Evolutionary conservation across 2,888 invertebrate species (phyloP).

Genomic region (Lithodes maja): DNA sequence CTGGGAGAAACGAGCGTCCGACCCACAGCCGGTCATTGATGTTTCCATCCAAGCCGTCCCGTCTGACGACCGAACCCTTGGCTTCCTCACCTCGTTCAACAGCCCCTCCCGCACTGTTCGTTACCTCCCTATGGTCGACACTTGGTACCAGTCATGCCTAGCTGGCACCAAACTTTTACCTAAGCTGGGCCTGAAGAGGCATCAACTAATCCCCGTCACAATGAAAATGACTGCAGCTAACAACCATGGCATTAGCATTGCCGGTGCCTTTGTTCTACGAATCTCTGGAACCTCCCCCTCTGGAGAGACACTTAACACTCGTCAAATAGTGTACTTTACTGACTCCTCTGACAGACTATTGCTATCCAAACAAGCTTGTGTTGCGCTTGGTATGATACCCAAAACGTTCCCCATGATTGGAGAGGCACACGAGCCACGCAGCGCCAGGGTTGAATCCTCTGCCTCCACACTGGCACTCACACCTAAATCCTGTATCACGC

Average conservation of each 20-base stretch:
- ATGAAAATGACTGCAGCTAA: conserved; percentile 1
- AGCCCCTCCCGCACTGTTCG: conserved; percentile 5
- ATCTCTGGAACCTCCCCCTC: conserved; percentile 26
- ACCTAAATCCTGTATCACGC: neutral
- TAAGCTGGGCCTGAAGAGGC: neutral
- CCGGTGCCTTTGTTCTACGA: conserved; percentile 2
- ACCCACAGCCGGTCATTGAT: neutral
- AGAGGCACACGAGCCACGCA: conserved; percentile 3
- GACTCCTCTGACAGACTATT: conserved; percentile 43
- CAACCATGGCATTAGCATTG: conserved; percentile 10
- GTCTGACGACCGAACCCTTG: neutral
- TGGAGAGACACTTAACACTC: neutral
- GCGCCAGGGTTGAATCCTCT: neutral
- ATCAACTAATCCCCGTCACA: conserved; percentile 16
- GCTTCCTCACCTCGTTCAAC: neutral
- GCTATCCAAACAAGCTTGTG: conserved; percentile 34
- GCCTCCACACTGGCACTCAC: neutral
- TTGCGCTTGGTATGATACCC: conserved; percentile 44
- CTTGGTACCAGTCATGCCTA: conserved; percentile 27
- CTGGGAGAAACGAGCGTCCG: neutral
- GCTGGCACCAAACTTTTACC: conserved; percentile 15
- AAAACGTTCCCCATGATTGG: conserved; percentile 45
- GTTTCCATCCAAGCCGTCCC: neutral
- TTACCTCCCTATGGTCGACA: conserved; percentile 35
- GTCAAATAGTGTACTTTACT: conserved; percentile 34